These are phyloP conservation scores for Polydrusus cervinus DNA, from an alignment of 2,888 invertebrate species.

Conservation along the genomic window DNA sequence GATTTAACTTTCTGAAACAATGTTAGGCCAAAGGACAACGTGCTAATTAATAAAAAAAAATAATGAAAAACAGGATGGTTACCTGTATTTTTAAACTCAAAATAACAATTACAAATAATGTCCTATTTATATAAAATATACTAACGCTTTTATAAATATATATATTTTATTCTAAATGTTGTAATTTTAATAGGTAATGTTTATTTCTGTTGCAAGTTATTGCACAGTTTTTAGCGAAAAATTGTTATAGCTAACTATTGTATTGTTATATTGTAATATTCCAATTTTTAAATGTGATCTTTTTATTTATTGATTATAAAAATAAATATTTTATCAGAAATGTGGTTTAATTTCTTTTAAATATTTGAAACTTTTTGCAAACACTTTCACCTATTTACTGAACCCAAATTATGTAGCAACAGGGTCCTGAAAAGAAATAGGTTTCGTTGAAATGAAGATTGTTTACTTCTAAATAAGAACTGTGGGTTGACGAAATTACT, in stretches of 20 bases:
- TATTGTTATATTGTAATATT: conserved; percentile 25
- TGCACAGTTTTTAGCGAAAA: conserved; percentile 12
- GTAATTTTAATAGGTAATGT: conserved; percentile 14
- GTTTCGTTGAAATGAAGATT: too few species aligned
- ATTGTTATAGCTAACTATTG: conserved; percentile 18
- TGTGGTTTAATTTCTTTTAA: too few species aligned
- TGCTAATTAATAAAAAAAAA: too few species aligned
- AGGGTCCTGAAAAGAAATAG: too few species aligned
- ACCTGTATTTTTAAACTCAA: neutral
- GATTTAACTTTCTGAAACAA: neutral
- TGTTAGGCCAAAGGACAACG: neutral
- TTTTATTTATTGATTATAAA: conserved; percentile 27
- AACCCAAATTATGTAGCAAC: too few species aligned
- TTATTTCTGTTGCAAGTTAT: conserved; percentile 15
- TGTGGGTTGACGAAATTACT: too few species aligned
- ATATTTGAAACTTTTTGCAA: too few species aligned
- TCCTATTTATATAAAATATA: conserved; percentile 12
- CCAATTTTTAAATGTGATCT: conserved; percentile 14
- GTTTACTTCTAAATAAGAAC: too few species aligned
- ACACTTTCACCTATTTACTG: too few species aligned
- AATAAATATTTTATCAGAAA: conserved; percentile 28
- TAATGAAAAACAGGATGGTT: neutral
- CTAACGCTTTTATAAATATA: conserved; percentile 14
- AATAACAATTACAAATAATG: conserved; percentile 3
- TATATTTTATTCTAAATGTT: conserved; percentile 21